Evolutionary conservation across 2,113 vertebrate genomes (phyloP).

Genomic region (Pycnonotus jocosus): DNA sequence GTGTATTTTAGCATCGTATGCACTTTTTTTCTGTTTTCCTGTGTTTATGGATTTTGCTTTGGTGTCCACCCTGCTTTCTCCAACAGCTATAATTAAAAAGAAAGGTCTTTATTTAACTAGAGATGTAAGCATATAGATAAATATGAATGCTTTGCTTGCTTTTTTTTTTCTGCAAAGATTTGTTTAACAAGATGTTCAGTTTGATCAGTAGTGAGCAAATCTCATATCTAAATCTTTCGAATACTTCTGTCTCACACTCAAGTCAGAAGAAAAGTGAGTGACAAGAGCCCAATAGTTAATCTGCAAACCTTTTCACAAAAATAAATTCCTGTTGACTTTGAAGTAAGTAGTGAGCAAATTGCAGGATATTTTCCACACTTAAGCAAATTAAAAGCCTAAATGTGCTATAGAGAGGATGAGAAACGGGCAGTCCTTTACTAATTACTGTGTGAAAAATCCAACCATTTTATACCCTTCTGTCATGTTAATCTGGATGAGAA

Average conservation of each 20-base stretch:
- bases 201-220: background rate
- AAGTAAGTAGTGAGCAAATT: background rate
- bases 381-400: background rate
- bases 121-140: background rate
- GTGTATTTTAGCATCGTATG: background rate
- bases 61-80: rapidly evolving
- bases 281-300: background rate
- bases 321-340: background rate
- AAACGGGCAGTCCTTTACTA: background rate
- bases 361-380: background rate
- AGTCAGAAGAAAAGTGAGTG: background rate
- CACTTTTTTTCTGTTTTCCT: background rate
- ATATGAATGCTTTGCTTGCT: background rate
- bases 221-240: background rate
- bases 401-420: background rate
- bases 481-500: background rate
- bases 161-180: background rate
- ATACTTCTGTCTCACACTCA: background rate
- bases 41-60: background rate
- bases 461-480: background rate
- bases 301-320: background rate
- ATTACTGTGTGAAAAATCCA: background rate
- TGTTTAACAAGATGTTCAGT: background rate
- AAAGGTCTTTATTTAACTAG: background rate
- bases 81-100: background rate